Base-by-base conservation (phyloP, 2,888 invertebrate species). In the Lasioglossum marginatum region DNA sequence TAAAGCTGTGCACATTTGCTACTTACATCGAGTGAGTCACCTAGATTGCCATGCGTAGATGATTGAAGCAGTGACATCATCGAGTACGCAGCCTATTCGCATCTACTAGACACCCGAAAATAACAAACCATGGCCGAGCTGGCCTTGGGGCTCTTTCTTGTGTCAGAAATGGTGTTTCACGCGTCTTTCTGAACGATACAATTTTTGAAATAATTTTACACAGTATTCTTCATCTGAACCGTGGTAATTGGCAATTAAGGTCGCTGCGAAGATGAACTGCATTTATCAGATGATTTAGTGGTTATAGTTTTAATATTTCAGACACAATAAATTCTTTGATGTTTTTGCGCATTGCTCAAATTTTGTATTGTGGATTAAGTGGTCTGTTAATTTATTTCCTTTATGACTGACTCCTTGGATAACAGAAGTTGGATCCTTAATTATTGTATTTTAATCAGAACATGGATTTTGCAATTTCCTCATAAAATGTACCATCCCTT, bases 61-160 rank as follows among this genome's bases (percentile, higher is more conserved):
- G 48, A 23, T 76, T 76, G n/a, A 31, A 60, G 14, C 60, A 79
- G 68, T 85, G 85, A 70, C 66, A 74, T 85, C 85, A 85, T 52
- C 52, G 52, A 77, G 74, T 27, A 60, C 70, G 37, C 63, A 71
- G n/a, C 66, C 57, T 63, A 68, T 66, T 80, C 52, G n/a, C 57
- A 70, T 70, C 43, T 70, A 68, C 4, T 27, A 16, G 66, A n/a
- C 37, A 43, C 52, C 19, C 81, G 31, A 75, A 81, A 84, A 81
- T 81, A 76, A 75, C 45, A 57, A 73, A 80, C 6, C 48, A 34
- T 43, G 34, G 40, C 34, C 31, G 48, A 66, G 34, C 31, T 23
- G 19, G 19, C 34, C 68, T 68, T n/a, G 40, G 12, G 4, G 23
- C 3, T 37, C n/a, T 12, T 23, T 37, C 68, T 10, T 40, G 23